Base-by-base conservation (phyloP, 2,888 invertebrate genomes). In the Neoascia interrupta region DNA sequence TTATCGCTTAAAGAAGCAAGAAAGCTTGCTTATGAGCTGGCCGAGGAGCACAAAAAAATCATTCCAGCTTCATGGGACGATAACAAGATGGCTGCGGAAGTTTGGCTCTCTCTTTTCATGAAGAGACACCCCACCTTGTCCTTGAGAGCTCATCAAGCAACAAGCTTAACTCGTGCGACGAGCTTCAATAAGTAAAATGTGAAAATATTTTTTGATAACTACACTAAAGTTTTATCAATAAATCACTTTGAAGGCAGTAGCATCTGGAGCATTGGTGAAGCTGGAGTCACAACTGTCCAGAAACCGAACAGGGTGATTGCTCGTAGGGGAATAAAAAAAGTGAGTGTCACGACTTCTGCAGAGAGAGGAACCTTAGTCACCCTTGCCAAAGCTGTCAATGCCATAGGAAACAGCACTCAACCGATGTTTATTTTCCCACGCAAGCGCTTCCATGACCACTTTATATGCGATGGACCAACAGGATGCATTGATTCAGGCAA, bases 101-200 rank as follows among this genome's bases (percentile, higher is more conserved):
- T 43, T 43, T 58, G 34, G 58, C 43, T 58, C 19, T 31, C 31
- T 8, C 39, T 56, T 39, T 56, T 34, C 13, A 60, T 45, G 45
- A 60, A 36, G 13, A 13, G 45, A 39, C 43, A 60, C 45, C 23
- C 36, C 21, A 11, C 3, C 15, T 15, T 34, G 34, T 36, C 60
- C 23, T 43, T 36, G 15, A 43, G 60, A 47, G 60, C 37, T 82
- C 18, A 75, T 82, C 2, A 81, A 81, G 37, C 82, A 82, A 31
- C 82, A 82, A 34, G 31, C 28, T 3, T 82, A 81, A 10, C 82
- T 82, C 53, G 15, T 81, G 0, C 26, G 26, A 26, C 26, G 4
- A 26, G 26, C 8, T 26, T 26, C 8, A 26, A 26, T 26, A 26
- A 8, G 8, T 8, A 26, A 5, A 26, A 26, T 8, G 26, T 26